A percentile compares a stretch with the other conserved stretches of the same genome.
Conservation (phyloP, 37 sponge, comb jelly and placozoan species). For the Agelas oroides region DNA sequence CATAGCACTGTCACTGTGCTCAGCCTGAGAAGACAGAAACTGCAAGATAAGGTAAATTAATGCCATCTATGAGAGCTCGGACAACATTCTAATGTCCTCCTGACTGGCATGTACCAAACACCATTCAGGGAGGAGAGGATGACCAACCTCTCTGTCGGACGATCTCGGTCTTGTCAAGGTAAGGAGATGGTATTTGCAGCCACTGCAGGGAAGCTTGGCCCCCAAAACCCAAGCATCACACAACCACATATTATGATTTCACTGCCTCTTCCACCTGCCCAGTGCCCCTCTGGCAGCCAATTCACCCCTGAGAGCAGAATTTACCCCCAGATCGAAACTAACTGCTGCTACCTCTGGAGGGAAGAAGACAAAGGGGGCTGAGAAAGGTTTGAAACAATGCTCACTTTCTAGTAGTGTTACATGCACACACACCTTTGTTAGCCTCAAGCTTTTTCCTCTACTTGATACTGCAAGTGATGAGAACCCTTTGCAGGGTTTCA, state of each 20-base stretch:
- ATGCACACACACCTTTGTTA: no score
- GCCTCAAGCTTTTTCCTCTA: no score
- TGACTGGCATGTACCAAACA: no score
- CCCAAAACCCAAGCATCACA: no score
- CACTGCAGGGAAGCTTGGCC: no score
- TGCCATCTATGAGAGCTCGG: neutral
- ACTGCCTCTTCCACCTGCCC: neutral
- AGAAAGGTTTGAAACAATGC: neutral
- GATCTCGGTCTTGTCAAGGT: slow-evolving; percentile 53
- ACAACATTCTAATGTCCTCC: no score
- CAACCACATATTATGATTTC: no score
- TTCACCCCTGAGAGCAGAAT: slow-evolving; percentile 72
- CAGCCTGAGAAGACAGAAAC: neutral
- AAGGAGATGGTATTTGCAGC: neutral
- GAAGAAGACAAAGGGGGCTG: slow-evolving; percentile 7
- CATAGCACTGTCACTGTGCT: slow-evolving; percentile 16
- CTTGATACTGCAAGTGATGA: no score
- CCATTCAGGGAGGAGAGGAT: no score
- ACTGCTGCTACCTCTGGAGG: neutral
- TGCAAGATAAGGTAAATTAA: neutral
- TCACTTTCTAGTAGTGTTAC: no score
- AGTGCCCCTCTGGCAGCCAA: slow-evolving; percentile 64
- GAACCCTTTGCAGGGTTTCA: no score
- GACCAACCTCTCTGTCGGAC: no score
- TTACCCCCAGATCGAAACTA: slow-evolving; percentile 11